Base-by-base conservation (phyloP, 2,113 vertebrate species). In the Rallus limicola region DNA sequence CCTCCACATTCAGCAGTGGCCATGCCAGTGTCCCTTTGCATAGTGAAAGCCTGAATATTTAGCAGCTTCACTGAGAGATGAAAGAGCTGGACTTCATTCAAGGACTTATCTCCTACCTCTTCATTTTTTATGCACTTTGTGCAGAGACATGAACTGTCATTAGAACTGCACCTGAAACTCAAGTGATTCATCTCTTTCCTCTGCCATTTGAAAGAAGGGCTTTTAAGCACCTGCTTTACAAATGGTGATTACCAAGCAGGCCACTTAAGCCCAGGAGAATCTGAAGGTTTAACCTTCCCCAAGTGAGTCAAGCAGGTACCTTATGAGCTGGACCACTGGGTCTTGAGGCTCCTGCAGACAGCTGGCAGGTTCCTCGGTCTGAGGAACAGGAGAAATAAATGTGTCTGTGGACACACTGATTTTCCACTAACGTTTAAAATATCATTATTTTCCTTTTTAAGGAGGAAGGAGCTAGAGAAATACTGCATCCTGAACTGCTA, bases 111-210 rank as follows among this genome's bases (percentile, higher is more conserved):
- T 92, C 46, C 56, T 86, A 46, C 23, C 8, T 95, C 74, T 89
- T 93, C 72, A 89, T 92, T 84, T 88, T 79, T 81, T 34, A 88
- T 88, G 65, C 50, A 64, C 91, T 92, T 95, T 86, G 84, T 92
- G 56, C 72, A 75, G 53, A 38, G 34, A 91, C 86, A 75, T 28
- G 83, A 84, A 79, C 86, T 78, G 80, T 71, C 80, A 31, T 44
- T 84, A 76, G 64, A 86, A 78, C 53, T 52, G 34, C 33, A 83
- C 75, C 92, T 84, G 68, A 95, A 90, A 83, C 86, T 75, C 42
- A 67, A 91, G 68, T 71, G 72, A 88, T 86, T 81, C 13, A 56
- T 84, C 52, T 86, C 76, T 70, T 84, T 90, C 44, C 50, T 62
- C 80, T 86, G 71, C 23, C 40, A 24, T 92, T 82, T 88, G 36